These are phyloP conservation scores for Conchocele bisecta DNA, from an alignment of 2,888 invertebrate genomes.

Conservation along the genomic window DNA sequence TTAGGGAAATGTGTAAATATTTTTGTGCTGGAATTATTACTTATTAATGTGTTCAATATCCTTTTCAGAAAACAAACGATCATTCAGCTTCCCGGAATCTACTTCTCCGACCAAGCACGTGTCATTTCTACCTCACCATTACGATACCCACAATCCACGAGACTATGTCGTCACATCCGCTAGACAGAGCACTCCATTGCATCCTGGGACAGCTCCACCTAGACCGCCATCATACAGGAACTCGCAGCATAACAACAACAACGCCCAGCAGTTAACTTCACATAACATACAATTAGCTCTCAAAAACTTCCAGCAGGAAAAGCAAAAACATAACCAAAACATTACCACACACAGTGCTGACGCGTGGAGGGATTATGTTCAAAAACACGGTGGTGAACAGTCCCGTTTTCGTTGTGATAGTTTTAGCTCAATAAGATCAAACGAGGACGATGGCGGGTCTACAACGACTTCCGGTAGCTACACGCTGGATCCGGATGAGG, in stretches of 20 bases:
- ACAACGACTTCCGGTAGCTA: conserved; percentile 76
- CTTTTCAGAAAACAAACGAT: conserved; percentile 42
- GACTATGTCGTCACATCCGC: conserved; percentile 15
- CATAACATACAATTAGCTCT: conserved; percentile 32
- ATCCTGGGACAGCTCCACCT: neutral
- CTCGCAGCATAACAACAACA: neutral
- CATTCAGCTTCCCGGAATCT: conserved; percentile 41
- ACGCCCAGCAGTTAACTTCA: neutral
- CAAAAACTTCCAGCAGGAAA: conserved; percentile 22
- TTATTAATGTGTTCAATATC: no score
- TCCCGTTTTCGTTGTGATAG: conserved; percentile 55
- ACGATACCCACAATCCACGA: conserved; percentile 5
- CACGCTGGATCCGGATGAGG: conserved; percentile 67
- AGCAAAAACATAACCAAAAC: conserved; percentile 8
- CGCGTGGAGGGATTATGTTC: conserved; percentile 39
- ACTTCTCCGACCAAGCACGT: conserved; percentile 22
- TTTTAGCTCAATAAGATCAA: conserved; percentile 61
- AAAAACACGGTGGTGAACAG: conserved; percentile 20
- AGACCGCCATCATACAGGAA: neutral
- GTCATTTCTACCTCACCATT: conserved; percentile 17
- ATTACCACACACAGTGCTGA: conserved; percentile 21
- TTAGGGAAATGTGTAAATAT: no score
- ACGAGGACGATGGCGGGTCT: conserved; percentile 72
- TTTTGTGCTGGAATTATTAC: no score
- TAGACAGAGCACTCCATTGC: conserved; percentile 31